Conservation (phyloP, 2,888 invertebrate genomes). For the Tipula helvola region DNA sequence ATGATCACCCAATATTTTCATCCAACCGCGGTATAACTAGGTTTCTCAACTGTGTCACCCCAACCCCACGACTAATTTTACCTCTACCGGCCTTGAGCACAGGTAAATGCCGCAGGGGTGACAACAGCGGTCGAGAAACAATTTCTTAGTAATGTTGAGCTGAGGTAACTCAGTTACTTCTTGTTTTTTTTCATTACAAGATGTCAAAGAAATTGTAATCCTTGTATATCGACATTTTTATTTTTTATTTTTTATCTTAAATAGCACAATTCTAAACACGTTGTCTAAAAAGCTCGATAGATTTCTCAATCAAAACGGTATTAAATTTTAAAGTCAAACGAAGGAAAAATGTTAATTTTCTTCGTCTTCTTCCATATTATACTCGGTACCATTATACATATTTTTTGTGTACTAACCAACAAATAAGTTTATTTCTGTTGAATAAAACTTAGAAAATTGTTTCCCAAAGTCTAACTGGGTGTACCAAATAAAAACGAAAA, state of each 20-base stretch:
- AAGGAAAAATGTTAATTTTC: background rate
- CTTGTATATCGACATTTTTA: background rate
- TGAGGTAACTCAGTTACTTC: too few species aligned
- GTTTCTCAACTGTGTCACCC: too few species aligned
- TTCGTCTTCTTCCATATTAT: background rate
- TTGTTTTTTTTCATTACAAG: too few species aligned
- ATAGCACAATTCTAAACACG: background rate
- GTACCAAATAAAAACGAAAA: background rate
- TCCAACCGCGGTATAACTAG: too few species aligned
- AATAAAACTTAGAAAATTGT: background rate
- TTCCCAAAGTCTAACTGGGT: background rate
- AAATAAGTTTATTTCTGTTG: background rate
- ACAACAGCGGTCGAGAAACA: too few species aligned
- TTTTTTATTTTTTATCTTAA: background rate
- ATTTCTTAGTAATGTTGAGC: too few species aligned
- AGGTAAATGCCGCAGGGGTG: too few species aligned
- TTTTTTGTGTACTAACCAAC: background rate
- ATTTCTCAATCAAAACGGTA: background rate
- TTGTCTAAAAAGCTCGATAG: background rate
- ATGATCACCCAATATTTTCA: too few species aligned
- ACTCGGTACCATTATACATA: background rate
- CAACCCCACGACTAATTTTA: too few species aligned
- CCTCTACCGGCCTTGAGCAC: too few species aligned
- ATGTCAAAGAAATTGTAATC: background rate
- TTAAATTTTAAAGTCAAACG: background rate